Evolutionary conservation across 2,888 invertebrate genomes (phyloP), one percentile per base, ranked within the genome.

Genomic region (Scaptodrosophila latifasciaeformis): DNA sequence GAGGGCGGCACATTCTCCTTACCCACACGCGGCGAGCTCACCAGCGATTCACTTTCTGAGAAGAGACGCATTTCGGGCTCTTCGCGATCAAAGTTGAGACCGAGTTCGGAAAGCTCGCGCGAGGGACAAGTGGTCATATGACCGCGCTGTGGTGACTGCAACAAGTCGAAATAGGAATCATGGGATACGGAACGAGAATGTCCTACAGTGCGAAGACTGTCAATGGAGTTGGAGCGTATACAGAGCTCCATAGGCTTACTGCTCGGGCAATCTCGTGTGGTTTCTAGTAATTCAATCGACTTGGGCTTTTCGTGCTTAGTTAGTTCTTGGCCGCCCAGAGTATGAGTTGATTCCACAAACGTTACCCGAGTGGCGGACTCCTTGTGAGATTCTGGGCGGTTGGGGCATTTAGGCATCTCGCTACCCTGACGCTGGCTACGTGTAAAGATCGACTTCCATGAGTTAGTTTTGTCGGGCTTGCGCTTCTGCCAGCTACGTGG

Each of bases 1-100:
- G 83, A 69, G 18, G 85, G 85, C 78, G 88, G 82, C 55, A 87
- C 85, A 62, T 84, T 85, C 62, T 86, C 87, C 34, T 88, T 89
- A 66, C 85, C 88, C 56, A 87, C 88, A 67, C 87, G 87, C 50
- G 87, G 89, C 52, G 90, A 90, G 56, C 89, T 89, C 1, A 91
- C 90, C 40, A 90, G 82, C 56, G 91, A 90, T 78, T 95, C 95
- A 82, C 94, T 95, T 80, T 95, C 95, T n/a, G 94, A 94, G 85
- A 95, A 94, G 87, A 95, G 94, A 75, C 93, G 90, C 90, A 93
- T 92, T 86, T 95, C 95, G 1, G 93, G 88, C 83, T 95, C 95
- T 77, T 95, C 95, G 42, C 94, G 89, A 60, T 95, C 93, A 69
- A 95, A 92, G 46, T 95, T 92, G 30, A 95, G 87, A 19, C 94